A percentile compares a stretch with the other conserved stretches of the same genome.
phyloP scores from a whole-genome alignment of 1,140 invertebrate genomes.

The Drosophila suzukii region DNA sequence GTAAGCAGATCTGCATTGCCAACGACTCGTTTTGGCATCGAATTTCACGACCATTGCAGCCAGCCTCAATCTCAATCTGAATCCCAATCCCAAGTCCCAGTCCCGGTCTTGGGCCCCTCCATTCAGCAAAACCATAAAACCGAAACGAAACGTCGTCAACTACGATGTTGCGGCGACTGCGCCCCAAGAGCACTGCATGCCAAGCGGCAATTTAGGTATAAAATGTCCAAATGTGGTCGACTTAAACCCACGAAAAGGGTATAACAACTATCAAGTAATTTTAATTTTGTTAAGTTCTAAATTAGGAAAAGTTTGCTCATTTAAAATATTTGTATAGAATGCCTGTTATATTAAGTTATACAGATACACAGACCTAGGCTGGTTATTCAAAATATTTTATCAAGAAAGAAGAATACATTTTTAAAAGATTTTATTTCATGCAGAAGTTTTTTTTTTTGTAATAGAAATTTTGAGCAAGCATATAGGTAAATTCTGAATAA shows the following conservation, averaged over 20 bases:
- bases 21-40: constrained; percentile 63
- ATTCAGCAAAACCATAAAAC: constrained; percentile 81
- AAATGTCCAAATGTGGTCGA: constrained; percentile 77
- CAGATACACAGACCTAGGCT: no score
- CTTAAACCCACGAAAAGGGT: constrained; percentile 21
- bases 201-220: constrained; percentile 78
- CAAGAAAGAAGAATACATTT: no score
- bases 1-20: constrained; percentile 36
- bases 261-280: not conserved
- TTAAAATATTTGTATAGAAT: not conserved
- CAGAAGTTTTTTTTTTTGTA: no score
- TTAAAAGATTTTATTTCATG: no score
- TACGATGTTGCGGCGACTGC: constrained; percentile 38
- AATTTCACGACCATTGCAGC: constrained; percentile 69
- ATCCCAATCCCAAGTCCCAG: constrained; percentile 17
- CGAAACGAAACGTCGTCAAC: constrained; percentile 65
- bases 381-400: no score
- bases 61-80: constrained; percentile 9
- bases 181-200: constrained; percentile 66
- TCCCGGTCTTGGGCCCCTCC: constrained; percentile 20
- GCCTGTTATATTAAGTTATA: no score
- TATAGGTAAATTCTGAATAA: no score
- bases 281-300: not conserved
- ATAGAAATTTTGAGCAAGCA: no score
- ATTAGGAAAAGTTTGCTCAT: not conserved